phyloP scores from a whole-genome alignment of 1,140 invertebrate genomes.

The Heliconius melpomene region DNA sequence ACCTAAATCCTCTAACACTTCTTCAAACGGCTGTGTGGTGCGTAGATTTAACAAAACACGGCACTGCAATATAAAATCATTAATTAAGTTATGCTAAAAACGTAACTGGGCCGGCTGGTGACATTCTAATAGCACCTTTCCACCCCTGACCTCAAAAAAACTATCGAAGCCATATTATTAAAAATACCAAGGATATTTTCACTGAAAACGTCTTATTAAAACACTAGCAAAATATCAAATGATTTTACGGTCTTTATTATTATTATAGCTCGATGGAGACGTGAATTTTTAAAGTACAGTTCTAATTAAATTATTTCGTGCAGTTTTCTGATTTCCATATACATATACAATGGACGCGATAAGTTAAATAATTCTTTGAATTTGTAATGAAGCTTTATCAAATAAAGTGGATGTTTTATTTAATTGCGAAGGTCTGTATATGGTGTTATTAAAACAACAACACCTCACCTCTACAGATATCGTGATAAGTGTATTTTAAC shows the following conservation, averaged over 20 bases:
- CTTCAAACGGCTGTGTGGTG: slow-evolving; percentile 96
- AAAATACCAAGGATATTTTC: slow-evolving; percentile 53
- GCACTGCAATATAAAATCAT: slow-evolving; percentile 82
- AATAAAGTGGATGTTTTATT: slow-evolving; percentile 19
- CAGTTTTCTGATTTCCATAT: slow-evolving; percentile 28
- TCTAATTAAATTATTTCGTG: slow-evolving; percentile 42
- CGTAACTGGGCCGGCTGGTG: slow-evolving; percentile 6
- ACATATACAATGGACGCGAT: slow-evolving; percentile 16
- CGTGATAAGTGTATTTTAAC: not conserved
- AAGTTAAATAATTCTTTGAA: slow-evolving; percentile 24
- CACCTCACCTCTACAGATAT: not conserved
- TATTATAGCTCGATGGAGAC: slow-evolving; percentile 32
- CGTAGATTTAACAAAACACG: slow-evolving; percentile 94
- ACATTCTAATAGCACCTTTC: slow-evolving; percentile 23
- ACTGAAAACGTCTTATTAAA: slow-evolving; percentile 54
- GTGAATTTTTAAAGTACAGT: slow-evolving; percentile 24
- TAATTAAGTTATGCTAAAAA: slow-evolving; percentile 25
- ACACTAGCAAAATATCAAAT: slow-evolving; percentile 41
- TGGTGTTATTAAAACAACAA: not conserved
- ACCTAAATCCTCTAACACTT: slow-evolving; percentile 95
- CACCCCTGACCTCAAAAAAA: slow-evolving; percentile 28
- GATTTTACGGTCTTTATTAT: slow-evolving; percentile 45
- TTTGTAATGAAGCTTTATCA: slow-evolving; percentile 26
- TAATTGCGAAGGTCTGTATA: not conserved
- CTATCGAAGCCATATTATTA: slow-evolving; percentile 3